phyloP scores from a whole-genome alignment of 2,797 vertebrate genomes.

The Myoxocephalus aenaeus region DNA sequence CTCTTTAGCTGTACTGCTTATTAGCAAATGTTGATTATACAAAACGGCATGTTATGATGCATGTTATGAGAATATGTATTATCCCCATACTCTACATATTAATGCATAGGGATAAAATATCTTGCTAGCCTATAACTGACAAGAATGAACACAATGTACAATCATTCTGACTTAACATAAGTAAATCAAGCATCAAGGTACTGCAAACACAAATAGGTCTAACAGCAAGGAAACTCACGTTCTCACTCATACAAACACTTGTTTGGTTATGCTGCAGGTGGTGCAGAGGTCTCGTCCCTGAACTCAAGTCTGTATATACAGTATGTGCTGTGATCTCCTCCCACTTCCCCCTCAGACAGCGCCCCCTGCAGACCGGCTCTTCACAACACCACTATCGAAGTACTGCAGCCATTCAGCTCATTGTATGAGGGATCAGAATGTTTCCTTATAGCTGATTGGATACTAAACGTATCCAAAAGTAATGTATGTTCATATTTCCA shows the following conservation, averaged over 20 bases:
- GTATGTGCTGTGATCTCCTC: background rate
- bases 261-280: background rate
- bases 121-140: background rate
- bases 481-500: background rate
- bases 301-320: background rate
- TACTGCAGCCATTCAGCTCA: background rate
- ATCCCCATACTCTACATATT: background rate
- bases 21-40: background rate
- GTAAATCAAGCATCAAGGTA: background rate
- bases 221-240: background rate
- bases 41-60: background rate
- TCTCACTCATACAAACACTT: background rate
- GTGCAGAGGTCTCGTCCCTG: background rate
- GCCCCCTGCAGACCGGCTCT: background rate
- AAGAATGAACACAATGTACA: background rate
- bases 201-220: background rate
- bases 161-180: background rate
- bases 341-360: background rate
- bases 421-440: background rate
- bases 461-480: background rate
- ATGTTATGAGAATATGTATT: background rate
- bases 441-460: background rate
- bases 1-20: background rate
- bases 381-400: background rate
- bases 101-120: background rate